These are phyloP conservation scores for Serrognathus titanus DNA, from an alignment of 2,888 invertebrate species.

Conservation along the genomic window DNA sequence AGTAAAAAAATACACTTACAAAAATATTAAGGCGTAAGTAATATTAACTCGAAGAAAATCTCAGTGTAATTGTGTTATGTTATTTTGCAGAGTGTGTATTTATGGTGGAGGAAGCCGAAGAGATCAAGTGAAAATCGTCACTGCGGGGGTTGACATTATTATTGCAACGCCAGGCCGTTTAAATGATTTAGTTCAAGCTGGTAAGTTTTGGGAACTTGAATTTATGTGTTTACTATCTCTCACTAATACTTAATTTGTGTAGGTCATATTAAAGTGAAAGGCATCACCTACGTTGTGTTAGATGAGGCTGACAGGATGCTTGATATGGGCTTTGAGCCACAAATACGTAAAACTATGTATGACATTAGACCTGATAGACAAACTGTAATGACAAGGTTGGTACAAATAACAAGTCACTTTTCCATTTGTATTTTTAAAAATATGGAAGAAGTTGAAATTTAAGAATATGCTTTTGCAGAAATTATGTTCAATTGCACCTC, in stretches of 20 bases:
- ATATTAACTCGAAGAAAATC: not conserved
- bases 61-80: not conserved
- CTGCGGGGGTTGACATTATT: slow-evolving; percentile 85
- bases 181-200: slow-evolving; percentile 79
- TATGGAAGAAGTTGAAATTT: no score
- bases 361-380: slow-evolving; percentile 85
- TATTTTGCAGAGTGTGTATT: slow-evolving; percentile 67
- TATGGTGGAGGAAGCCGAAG: slow-evolving; percentile 87
- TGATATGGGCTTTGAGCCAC: slow-evolving; percentile 84
- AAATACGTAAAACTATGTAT: slow-evolving; percentile 78
- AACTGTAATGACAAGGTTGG: slow-evolving; percentile 88
- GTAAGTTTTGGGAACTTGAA: slow-evolving; percentile 21
- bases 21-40: slow-evolving; percentile 75
- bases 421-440: not conserved
- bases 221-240: not conserved
- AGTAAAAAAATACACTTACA: slow-evolving; percentile 84
- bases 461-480: no score
- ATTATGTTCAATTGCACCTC: no score
- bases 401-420: no score
- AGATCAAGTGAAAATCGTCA: slow-evolving; percentile 72
- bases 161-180: slow-evolving; percentile 94
- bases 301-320: slow-evolving; percentile 92
- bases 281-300: slow-evolving; percentile 83
- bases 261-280: slow-evolving; percentile 67
- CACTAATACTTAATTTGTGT: slow-evolving; percentile 4